Evolutionary conservation across 2,113 vertebrate genomes (phyloP).

Genomic region (Triplophysa tibetana): DNA sequence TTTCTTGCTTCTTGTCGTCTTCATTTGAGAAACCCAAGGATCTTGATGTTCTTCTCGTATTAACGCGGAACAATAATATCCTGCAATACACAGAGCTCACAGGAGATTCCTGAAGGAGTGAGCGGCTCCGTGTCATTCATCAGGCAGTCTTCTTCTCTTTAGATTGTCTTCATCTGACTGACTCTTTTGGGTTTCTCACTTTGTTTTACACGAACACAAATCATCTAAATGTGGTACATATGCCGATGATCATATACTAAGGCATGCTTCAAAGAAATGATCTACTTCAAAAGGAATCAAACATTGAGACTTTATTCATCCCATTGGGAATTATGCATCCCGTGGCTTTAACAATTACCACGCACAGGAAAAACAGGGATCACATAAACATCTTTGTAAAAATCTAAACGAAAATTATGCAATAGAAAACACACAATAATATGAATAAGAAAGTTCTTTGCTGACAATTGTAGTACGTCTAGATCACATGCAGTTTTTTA

Average conservation of each 20-base stretch:
- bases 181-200: neutral
- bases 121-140: neutral
- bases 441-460: neutral
- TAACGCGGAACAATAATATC: neutral
- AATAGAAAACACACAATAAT: too few species aligned
- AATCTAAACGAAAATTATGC: too few species aligned
- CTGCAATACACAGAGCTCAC: neutral
- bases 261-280: neutral
- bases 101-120: neutral
- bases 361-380: too few species aligned
- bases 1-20: conserved; percentile 10
- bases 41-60: neutral
- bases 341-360: too few species aligned
- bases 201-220: neutral
- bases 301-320: neutral
- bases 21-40: neutral
- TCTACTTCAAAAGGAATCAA: neutral
- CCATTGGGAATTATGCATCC: too few species aligned
- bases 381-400: too few species aligned
- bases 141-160: neutral
- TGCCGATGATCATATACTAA: neutral
- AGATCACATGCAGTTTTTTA: too few species aligned
- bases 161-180: neutral
- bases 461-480: neutral
- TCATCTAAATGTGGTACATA: neutral